Evolutionary conservation across 2,797 vertebrate species (phyloP).

Genomic region (Anas bernieri): DNA sequence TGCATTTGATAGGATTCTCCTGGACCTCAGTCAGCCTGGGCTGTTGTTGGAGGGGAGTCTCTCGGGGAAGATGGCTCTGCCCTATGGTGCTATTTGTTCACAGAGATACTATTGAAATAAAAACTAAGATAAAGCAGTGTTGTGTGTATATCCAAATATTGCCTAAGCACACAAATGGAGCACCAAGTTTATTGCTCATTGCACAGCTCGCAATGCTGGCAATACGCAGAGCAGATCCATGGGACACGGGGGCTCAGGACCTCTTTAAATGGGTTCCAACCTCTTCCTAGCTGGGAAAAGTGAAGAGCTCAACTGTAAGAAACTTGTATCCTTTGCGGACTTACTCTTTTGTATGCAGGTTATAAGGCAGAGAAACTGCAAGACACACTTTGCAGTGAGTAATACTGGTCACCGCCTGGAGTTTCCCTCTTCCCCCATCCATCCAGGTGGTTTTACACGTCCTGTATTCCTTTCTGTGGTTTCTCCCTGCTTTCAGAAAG

Average conservation of each 20-base stretch:
- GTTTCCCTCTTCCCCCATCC: neutral
- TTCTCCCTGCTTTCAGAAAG: neutral
- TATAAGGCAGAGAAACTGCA: fast-evolving
- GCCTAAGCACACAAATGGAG: neutral
- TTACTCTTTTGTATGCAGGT: neutral
- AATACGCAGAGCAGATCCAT: neutral
- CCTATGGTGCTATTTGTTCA: neutral
- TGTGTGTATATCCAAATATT: neutral
- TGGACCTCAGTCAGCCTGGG: neutral
- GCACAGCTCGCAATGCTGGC: neutral
- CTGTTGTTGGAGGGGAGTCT: neutral
- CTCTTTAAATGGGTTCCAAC: neutral
- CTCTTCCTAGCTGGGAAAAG: neutral
- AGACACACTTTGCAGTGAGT: neutral
- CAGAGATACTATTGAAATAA: neutral
- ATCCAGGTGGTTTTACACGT: neutral
- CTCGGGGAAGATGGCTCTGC: neutral
- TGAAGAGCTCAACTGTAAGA: neutral
- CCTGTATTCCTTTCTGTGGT: fast-evolving
- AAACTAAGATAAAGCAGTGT: neutral
- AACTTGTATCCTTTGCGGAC: neutral
- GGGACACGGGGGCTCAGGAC: neutral
- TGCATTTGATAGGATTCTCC: neutral
- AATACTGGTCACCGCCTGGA: neutral
- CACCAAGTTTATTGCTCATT: neutral